Base-by-base conservation (phyloP, 2,113 vertebrate genomes). In the Lycocorax pyrrhopterus region DNA sequence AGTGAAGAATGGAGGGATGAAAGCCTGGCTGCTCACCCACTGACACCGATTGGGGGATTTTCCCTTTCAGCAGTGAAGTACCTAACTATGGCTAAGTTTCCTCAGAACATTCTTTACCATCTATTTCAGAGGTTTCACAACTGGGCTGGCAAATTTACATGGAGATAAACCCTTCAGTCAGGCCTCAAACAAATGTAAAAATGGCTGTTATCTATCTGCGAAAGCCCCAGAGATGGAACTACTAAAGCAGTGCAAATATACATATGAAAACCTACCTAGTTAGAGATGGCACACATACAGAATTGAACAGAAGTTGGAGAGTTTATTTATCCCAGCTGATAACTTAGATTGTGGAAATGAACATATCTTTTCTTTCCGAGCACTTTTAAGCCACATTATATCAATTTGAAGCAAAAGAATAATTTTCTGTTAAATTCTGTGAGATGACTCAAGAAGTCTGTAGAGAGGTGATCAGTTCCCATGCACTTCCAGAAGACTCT, bases 1-100 rank as follows among this genome's bases (percentile, higher is more conserved):
- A 53, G 56, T 78, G 80, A 84, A 93, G 95, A 96, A 96, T 87
- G 77, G n/a, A 90, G 32, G 59, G 66, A 82, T 84, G 73, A 76
- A 94, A 92, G 72, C 72, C 58, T 1, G 0, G 10, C 80, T 56
- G 58, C 73, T 95, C 62, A 67, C 35, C 39, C 88, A 73, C 55
- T 72, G 89, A 89, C 87, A 97, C 82, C 4, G 0, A 76, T 43
- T 71, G 73, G 47, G 37, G 44, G 77, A 87, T 94, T 95, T 96
- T 95, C 66, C 58, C 49, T 68, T 52, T n/a, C 63, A 74, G 39
- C 47, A 53, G 11, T 1, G 0, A 29, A 76, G 39, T 47, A 69
- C 68, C 51, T 55, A 66, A 22, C 74, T 84, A 35, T 10, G 49
- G 37, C 41, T 30, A 85, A 44, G 26, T 86, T 89, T 64, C 23